A percentile compares a stretch with the other conserved stretches of the same genome.
Evolutionary conservation across 1,140 invertebrate species (phyloP).

Genomic region (Thaumatotibia leucotreta): DNA sequence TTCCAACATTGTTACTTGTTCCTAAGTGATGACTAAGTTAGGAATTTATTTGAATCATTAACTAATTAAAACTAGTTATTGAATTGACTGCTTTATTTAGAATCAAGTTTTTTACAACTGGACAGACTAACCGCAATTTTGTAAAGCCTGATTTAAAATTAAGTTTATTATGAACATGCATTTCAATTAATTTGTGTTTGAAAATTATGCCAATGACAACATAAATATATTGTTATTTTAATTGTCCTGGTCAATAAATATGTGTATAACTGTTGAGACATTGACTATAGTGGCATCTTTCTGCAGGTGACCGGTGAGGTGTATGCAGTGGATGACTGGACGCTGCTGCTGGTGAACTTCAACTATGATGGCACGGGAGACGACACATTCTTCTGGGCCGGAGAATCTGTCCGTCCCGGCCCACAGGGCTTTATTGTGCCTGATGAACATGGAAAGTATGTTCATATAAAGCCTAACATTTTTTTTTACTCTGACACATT

Average conservation of each 20-base stretch:
- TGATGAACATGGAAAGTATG: conserved; percentile 89
- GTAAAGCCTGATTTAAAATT: neutral
- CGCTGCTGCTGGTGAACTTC: conserved; percentile 88
- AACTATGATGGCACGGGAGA: conserved; percentile 94
- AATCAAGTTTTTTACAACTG: neutral
- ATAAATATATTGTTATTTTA: too few relatives aligned
- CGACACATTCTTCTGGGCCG: conserved; percentile 95
- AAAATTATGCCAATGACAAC: too few relatives aligned
- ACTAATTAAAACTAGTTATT: neutral
- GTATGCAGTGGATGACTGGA: conserved; percentile 93
- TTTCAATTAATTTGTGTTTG: too few relatives aligned
- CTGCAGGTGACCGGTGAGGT: conserved; percentile 88
- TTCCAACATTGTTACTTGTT: neutral
- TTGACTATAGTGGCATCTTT: neutral
- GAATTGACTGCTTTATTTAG: neutral
- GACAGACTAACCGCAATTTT: neutral
- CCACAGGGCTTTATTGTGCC: conserved; percentile 94
- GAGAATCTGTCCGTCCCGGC: conserved; percentile 89
- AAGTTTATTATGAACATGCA: too few relatives aligned
- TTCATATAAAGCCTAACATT: too few relatives aligned
- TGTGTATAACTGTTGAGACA: too few relatives aligned
- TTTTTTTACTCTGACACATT: too few relatives aligned
- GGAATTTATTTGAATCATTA: neutral
- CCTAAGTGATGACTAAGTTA: neutral
- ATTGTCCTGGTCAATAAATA: too few relatives aligned